Evolutionary conservation across 2,113 vertebrate genomes (phyloP).

Genomic region (Trachemys scripta): DNA sequence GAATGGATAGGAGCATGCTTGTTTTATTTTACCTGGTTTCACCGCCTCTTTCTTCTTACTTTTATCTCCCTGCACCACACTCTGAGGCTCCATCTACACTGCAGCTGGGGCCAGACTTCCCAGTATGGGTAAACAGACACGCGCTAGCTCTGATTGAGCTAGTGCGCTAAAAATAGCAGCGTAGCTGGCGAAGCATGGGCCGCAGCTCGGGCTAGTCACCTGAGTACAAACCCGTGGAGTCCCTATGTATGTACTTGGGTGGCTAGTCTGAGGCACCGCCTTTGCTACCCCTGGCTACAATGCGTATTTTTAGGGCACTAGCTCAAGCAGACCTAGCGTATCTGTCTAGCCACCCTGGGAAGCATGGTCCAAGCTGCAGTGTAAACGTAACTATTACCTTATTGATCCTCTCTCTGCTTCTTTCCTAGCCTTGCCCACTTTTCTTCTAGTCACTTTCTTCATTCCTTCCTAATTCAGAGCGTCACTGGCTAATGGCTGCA

Average conservation of each 20-base stretch:
- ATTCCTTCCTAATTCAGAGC: background rate
- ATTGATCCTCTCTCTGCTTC: background rate
- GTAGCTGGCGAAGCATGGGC: background rate
- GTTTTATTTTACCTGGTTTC: background rate
- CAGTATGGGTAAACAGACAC: background rate
- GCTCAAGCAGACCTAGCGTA: background rate
- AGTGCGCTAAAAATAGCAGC: background rate
- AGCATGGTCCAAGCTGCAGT: background rate
- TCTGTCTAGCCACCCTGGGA: background rate
- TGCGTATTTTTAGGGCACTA: background rate
- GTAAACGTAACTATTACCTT: background rate
- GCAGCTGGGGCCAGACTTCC: background rate
- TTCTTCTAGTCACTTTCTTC: background rate
- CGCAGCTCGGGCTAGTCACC: too few relatives aligned
- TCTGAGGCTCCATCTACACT: background rate
- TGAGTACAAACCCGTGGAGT: background rate
- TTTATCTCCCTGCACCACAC: background rate
- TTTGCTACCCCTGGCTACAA: background rate
- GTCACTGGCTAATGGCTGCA: background rate
- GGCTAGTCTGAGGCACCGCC: background rate
- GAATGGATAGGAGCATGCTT: rapidly evolving
- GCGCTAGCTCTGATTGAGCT: background rate
- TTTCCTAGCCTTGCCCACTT: background rate
- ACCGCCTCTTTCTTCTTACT: background rate
- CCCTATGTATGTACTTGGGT: background rate